Percentiles rank a stretch among this genome's conserved stretches.
Evolutionary conservation across 1,140 invertebrate species (phyloP).

Genomic region (Atopsyche davidsoni): DNA sequence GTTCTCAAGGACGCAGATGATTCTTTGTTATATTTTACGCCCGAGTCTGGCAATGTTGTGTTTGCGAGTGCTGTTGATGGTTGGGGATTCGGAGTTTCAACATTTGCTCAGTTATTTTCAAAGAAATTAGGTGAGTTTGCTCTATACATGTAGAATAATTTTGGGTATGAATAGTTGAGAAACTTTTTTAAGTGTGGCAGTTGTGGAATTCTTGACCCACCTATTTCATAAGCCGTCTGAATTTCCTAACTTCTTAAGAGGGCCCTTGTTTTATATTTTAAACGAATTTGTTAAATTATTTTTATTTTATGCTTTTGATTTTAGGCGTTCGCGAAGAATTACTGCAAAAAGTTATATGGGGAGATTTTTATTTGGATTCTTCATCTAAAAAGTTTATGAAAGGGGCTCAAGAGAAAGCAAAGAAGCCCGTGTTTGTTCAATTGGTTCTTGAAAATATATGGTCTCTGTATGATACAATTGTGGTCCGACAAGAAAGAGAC

Average conservation of each 20-base stretch:
- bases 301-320: slow-evolving; percentile 20
- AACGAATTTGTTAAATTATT: background rate
- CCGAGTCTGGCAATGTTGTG: slow-evolving; percentile 89
- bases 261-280: too few relatives aligned
- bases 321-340: slow-evolving; percentile 52
- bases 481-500: slow-evolving; percentile 72
- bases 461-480: slow-evolving; percentile 81
- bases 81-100: slow-evolving; percentile 87
- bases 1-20: slow-evolving; percentile 83
- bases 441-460: slow-evolving; percentile 93
- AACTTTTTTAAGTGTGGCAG: too few relatives aligned
- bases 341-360: slow-evolving; percentile 82
- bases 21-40: slow-evolving; percentile 85
- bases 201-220: too few relatives aligned
- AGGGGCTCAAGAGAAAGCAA: slow-evolving; percentile 91
- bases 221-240: too few relatives aligned
- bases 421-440: slow-evolving; percentile 94
- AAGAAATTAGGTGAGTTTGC: slow-evolving; percentile 67
- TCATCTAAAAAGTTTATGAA: slow-evolving; percentile 83
- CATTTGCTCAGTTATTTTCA: slow-evolving; percentile 85
- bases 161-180: too few relatives aligned
- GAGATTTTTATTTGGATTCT: slow-evolving; percentile 87
- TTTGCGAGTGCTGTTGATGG: slow-evolving; percentile 95
- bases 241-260: too few relatives aligned
- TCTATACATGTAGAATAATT: too few relatives aligned